phyloP scores from a whole-genome alignment of 1,140 invertebrate genomes.

The Zaprionus tsacasi region DNA sequence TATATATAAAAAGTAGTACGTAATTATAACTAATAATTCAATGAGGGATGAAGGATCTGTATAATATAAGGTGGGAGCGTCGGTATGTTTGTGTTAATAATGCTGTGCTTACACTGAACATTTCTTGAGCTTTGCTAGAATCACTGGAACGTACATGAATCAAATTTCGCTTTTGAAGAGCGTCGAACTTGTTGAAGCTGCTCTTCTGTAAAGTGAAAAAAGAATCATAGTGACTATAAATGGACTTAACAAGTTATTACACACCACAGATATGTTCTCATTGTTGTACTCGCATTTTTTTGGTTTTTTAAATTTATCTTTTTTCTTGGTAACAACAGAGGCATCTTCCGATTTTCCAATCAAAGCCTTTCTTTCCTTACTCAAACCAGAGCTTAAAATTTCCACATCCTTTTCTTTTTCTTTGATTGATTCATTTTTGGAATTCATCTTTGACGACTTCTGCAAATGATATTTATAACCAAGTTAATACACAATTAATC shows the following conservation, averaged over 20 bases:
- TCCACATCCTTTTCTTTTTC: not conserved
- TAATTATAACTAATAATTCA: not conserved
- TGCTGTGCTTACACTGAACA: constrained; percentile 87
- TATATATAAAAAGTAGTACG: not conserved
- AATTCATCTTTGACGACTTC: not conserved
- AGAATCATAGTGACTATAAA: not conserved
- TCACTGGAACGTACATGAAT: constrained; percentile 88
- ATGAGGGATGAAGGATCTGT: not conserved
- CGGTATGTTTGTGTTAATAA: constrained; percentile 42
- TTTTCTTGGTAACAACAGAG: constrained; percentile 24
- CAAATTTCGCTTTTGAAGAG: constrained; percentile 88
- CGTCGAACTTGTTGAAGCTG: constrained; percentile 91
- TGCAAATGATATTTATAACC: not conserved
- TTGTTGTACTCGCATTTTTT: constrained; percentile 57
- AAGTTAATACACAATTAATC: too few species aligned
- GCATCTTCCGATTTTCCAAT: not conserved
- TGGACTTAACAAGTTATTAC: not conserved
- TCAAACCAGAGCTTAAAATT: not conserved
- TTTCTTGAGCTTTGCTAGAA: constrained; percentile 88
- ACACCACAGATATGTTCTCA: constrained; percentile 67
- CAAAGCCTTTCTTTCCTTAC: not conserved
- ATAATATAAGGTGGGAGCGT: not conserved
- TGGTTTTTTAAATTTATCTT: constrained; percentile 44
- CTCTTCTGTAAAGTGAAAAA: constrained; percentile 87
- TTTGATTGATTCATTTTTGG: not conserved